Evolutionary conservation across 1,140 invertebrate genomes (phyloP), one percentile per base, ranked within the genome.

Genomic region (Contarinia nasturtii): DNA sequence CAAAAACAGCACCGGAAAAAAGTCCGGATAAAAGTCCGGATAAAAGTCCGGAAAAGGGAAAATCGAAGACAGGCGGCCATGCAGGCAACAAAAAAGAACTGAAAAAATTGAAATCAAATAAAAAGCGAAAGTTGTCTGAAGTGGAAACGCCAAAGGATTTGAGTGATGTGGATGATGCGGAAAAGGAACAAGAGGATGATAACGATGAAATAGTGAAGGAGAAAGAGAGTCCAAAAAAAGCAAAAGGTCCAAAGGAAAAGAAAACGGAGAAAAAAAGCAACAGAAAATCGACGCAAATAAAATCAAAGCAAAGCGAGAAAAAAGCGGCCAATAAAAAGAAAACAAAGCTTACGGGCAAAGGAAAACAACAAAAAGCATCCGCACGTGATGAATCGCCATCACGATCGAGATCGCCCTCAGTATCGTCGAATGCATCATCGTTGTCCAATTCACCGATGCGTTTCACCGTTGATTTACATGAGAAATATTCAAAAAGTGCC

Each of bases 221-320:
- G 8, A 47, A 33, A 19, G 18, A 36, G 38, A 38, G 15, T 22
- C n/a, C 17, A 47, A 47, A 50, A 47, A 17, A 61, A 55, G 5
- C 67, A 63, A 54, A 66, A 60, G 2, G 65, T 66, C 43, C 68
- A 70, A 48, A 65, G 64, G 52, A 67, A 63, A 51, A 48, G 19
- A 44, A 50, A 36, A 17, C 46, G 15, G 34, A 54, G 33, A 33
- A 53, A 47, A 49, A 51, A 33, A 47, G 42, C 34, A 36, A 33
- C 11, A 47, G 53, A 46, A 51, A 55, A 18, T 21, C 21, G 40
- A 14, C n/a, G n/a, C n/a, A n/a, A n/a, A n/a, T 46, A 56, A 33
- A 42, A 36, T 7, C 27, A 33, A 43, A 14, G 22, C 17, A 48
- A 46, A 42, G 4, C 15, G 15, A 50, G 48, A 47, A 27, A 49